phyloP scores from a whole-genome alignment of 2,113 vertebrate species.

The Oenanthe oenanthe region DNA sequence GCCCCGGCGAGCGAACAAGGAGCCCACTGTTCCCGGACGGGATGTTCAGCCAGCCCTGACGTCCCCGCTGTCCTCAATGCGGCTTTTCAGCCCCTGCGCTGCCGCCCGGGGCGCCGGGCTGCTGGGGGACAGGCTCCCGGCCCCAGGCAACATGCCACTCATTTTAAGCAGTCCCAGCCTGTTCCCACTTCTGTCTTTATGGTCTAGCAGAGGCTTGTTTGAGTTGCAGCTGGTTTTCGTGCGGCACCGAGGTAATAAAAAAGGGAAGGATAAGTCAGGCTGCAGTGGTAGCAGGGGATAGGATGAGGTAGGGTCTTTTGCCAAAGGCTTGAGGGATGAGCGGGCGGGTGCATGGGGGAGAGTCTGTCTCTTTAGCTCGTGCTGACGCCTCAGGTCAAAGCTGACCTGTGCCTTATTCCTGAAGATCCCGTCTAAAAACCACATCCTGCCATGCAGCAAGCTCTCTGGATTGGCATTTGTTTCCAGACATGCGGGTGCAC shows the following conservation, averaged over 20 bases:
- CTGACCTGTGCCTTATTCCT: not conserved
- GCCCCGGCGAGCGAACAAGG: slow-evolving; percentile 70
- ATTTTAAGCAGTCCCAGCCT: slow-evolving; percentile 52
- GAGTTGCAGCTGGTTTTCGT: slow-evolving; percentile 43
- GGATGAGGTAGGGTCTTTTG: not conserved
- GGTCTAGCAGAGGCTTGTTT: not conserved
- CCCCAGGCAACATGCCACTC: slow-evolving; percentile 13
- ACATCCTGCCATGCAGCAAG: not conserved
- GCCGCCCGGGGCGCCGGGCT: slow-evolving; percentile 16
- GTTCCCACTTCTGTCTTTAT: slow-evolving; percentile 51
- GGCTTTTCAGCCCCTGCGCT: slow-evolving; percentile 63
- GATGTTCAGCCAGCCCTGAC: slow-evolving; percentile 78
- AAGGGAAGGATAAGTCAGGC: not conserved
- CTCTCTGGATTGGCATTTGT: not conserved
- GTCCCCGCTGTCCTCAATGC: slow-evolving; percentile 68
- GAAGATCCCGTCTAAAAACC: not conserved
- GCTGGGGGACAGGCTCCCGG: slow-evolving; percentile 36
- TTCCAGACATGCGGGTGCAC: not conserved
- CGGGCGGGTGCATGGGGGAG: fast-evolving
- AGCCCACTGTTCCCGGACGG: slow-evolving; percentile 71
- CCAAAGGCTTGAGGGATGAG: not conserved
- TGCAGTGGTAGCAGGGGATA: not conserved
- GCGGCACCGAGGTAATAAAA: not conserved
- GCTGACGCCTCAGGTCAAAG: not conserved
- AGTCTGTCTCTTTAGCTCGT: not conserved